Conservation (phyloP, 2,113 vertebrate species). For the Mixornis gularis region DNA sequence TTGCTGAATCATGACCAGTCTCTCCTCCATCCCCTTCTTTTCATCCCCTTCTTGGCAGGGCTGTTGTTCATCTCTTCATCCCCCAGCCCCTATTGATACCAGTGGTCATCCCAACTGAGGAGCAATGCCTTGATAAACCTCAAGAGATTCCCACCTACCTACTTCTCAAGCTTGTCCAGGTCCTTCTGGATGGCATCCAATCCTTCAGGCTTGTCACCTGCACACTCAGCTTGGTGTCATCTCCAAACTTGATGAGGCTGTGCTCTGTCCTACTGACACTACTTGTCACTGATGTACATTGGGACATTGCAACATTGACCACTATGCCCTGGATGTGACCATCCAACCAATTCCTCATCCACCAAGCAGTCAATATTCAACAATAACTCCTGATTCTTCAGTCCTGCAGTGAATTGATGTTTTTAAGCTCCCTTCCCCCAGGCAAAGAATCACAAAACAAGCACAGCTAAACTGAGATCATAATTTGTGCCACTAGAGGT, state of each 20-base stretch:
- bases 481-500: neutral
- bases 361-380: neutral
- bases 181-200: neutral
- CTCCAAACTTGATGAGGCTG: neutral
- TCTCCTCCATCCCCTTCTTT: neutral
- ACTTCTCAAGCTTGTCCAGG: neutral
- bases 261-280: neutral
- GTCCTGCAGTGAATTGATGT: neutral
- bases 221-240: neutral
- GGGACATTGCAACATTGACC: neutral
- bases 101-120: too few species aligned
- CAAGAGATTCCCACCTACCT: neutral
- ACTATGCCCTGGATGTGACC: neutral
- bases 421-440: neutral
- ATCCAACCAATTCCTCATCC: neutral
- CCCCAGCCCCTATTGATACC: fast-evolving
- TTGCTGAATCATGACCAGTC: fast-evolving
- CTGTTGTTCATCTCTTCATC: neutral
- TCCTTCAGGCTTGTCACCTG: neutral
- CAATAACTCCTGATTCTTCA: neutral
- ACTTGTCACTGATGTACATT: neutral
- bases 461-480: neutral
- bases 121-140: neutral
- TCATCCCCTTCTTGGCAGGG: neutral
- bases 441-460: neutral